These are phyloP conservation scores for Leucophenga montana DNA, from an alignment of 2,888 invertebrate genomes.

Conservation along the genomic window DNA sequence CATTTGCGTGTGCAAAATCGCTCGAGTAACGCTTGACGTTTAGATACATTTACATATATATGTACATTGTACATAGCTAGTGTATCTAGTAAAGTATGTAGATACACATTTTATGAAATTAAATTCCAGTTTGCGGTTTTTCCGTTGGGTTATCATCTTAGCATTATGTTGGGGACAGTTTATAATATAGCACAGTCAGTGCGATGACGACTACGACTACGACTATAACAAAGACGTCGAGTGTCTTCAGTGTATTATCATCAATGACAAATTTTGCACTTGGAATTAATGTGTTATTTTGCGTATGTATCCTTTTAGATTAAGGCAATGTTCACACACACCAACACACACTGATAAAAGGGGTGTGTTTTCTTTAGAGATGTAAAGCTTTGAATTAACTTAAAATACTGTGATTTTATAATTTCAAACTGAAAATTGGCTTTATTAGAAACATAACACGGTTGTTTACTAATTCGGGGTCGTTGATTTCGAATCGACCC, in stretches of 20 bases:
- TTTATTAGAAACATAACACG: too few relatives aligned
- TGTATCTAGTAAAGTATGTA: too few relatives aligned
- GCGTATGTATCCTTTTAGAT: constrained; percentile 8
- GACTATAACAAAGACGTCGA: too few relatives aligned
- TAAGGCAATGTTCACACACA: constrained; percentile 1
- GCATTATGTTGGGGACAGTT: neutral
- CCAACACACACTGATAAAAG: too few relatives aligned
- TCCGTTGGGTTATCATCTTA: neutral
- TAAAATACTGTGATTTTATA: too few relatives aligned
- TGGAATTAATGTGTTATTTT: constrained; percentile 8
- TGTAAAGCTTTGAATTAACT: too few relatives aligned
- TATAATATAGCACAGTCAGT: neutral
- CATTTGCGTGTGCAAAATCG: neutral
- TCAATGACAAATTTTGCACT: constrained; percentile 22
- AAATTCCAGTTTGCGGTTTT: constrained; percentile 17
- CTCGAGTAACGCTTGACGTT: neutral
- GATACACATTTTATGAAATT: constrained; percentile 1
- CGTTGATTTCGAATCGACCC: too few relatives aligned
- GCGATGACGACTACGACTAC: too few relatives aligned
- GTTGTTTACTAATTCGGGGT: too few relatives aligned
- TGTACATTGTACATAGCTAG: neutral
- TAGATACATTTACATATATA: too few relatives aligned
- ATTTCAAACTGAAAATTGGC: too few relatives aligned
- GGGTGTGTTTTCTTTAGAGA: too few relatives aligned
- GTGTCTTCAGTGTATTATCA: neutral